Base-by-base conservation (phyloP, 2,797 vertebrate genomes). In the Telmatherina bonti region DNA sequence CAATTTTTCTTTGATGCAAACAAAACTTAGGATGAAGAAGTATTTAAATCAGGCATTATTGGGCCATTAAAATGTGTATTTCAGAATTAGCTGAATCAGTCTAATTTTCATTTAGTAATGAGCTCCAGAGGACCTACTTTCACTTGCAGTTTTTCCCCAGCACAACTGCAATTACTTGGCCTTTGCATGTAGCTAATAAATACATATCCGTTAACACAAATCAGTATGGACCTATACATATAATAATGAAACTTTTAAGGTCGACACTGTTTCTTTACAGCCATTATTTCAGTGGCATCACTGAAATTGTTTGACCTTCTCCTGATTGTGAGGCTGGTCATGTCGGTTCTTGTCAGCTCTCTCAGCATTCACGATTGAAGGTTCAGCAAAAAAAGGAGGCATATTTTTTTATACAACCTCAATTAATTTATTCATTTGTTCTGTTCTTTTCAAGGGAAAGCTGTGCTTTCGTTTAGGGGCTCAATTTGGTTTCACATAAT, bases 291-390 rank as follows among this genome's bases (percentile, higher is more conserved):
- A 78, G 70, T 74, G 72, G 51, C 52, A 64, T 36, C 63, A 69
- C 53, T 62, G 63, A 81, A 85, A 85, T 78, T 57, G 72, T 83
- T 83, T 78, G 74, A 88, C 75, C 70, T 63, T 43, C 67, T 76
- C 61, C 80, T 92, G 85, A 90, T 92, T 90, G 86, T 75, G 45
- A 90, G 66, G 72, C 81, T 67, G 69, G 82, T 82, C 81, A 87
- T 33, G 31, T 82, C 67, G 18, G 30, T 31, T 87, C 70, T 80
- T 30, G 43, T 51, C n/a, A 38, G 66, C 74, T 82, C 74, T 63
- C 81, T 78, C 62, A 30, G 70, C 52, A 57, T 77, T 86, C 58
- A 67, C 70, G 70, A 89, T 67, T 87, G 86, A 91, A 85, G 78
- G 86, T 69, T 79, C 33, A 70, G 84, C 36, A 83, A 85, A 91